These are phyloP conservation scores for Ephydatia muelleri DNA, from an alignment of 37 sponge, comb jelly and placozoan species.

Conservation along the genomic window DNA sequence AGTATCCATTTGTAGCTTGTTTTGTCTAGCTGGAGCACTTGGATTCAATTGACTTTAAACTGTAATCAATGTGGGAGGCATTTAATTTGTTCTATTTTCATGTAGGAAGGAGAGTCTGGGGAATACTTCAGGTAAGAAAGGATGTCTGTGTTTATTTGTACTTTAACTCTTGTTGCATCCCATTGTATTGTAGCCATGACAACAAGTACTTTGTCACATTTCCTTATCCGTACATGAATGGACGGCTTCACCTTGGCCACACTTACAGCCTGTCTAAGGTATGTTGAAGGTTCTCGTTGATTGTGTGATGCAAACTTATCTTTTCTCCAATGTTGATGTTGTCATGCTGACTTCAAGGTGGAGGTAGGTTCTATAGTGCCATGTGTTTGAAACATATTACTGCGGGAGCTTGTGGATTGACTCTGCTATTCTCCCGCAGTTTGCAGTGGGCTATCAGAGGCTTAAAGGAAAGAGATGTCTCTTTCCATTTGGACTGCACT, in stretches of 20 bases:
- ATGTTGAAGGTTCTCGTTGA: neutral
- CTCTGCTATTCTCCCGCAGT: conserved; percentile 50
- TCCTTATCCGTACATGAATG: conserved; percentile 99
- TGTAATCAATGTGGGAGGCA: too few species aligned
- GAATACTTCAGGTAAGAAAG: conserved; percentile 31
- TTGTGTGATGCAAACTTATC: neutral
- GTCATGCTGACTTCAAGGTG: too few species aligned
- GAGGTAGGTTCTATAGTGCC: too few species aligned
- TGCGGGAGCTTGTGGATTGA: neutral
- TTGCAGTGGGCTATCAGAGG: conserved; percentile 94
- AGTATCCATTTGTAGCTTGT: too few species aligned
- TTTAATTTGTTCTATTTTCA: neutral
- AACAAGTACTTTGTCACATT: conserved; percentile 94
- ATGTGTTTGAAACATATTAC: neutral
- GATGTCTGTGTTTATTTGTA: neutral
- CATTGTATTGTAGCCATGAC: neutral
- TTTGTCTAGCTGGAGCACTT: too few species aligned
- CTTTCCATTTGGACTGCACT: conserved; percentile 99
- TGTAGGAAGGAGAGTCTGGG: conserved; percentile 33
- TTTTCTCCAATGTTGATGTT: neutral
- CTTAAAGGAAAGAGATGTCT: conserved; percentile 95
- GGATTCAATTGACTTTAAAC: too few species aligned
- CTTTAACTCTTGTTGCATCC: neutral
- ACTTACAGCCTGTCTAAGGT: conserved; percentile 96
- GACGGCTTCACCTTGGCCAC: conserved; percentile 96